A percentile compares a stretch with the other conserved stretches of the same genome.
Conservation (phyloP, 2,888 invertebrate species). For the Isoperla grammatica region DNA sequence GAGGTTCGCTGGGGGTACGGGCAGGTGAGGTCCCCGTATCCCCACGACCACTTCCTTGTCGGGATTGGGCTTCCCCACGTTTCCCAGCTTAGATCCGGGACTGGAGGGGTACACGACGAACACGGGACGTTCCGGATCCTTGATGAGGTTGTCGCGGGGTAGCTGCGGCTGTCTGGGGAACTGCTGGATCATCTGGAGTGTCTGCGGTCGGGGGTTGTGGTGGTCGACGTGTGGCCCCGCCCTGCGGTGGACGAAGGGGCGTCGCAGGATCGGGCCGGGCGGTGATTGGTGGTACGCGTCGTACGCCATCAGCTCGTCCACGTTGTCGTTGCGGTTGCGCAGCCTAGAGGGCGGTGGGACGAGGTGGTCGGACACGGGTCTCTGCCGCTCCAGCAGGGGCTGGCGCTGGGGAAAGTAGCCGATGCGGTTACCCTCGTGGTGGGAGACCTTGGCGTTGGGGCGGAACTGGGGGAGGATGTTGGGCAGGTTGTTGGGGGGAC, state of each 20-base stretch:
- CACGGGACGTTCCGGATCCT: slow-evolving; percentile 43
- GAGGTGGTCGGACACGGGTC: slow-evolving; percentile 11
- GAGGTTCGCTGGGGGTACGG: slow-evolving; percentile 44
- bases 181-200: slow-evolving; percentile 62
- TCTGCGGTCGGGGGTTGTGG: slow-evolving; percentile 43
- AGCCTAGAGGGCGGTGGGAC: slow-evolving; percentile 37
- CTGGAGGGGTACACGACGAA: slow-evolving; percentile 58
- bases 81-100: slow-evolving; percentile 43
- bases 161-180: slow-evolving; percentile 33
- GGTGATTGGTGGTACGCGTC: slow-evolving; percentile 41
- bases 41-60: slow-evolving; percentile 49
- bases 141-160: slow-evolving; percentile 1
- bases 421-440: slow-evolving; percentile 40
- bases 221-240: slow-evolving; percentile 21
- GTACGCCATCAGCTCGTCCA: slow-evolving; percentile 23
- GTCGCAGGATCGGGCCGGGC: slow-evolving; percentile 44
- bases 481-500: slow-evolving; percentile 44
- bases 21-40: slow-evolving; percentile 49
- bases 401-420: slow-evolving; percentile 22
- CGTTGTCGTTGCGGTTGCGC: slow-evolving; percentile 37
- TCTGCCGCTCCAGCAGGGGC: slow-evolving; percentile 21
- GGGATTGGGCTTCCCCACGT: slow-evolving; percentile 33
- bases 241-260: slow-evolving; percentile 33
- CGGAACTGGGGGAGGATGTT: slow-evolving; percentile 68
- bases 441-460: slow-evolving; percentile 56